Percentiles rank a stretch among this genome's conserved stretches.
These are phyloP conservation scores for Cebus imitator DNA, from an alignment of 2,113 vertebrate genomes.

Conservation along the genomic window DNA sequence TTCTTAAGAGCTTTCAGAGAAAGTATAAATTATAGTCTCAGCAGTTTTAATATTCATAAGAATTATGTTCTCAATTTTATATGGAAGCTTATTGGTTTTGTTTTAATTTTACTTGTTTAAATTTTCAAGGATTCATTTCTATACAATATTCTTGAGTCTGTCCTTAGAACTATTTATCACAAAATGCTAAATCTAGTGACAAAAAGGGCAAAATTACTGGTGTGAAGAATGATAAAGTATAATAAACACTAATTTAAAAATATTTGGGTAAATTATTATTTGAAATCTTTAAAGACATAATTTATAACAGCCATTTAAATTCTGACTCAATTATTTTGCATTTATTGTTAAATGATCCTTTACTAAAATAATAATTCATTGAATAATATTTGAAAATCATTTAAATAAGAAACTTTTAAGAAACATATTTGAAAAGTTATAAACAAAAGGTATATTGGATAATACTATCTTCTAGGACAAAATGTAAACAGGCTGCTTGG, in stretches of 20 bases:
- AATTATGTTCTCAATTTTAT: not conserved
- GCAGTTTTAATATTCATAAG: not conserved
- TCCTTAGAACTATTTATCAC: not conserved
- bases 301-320: not conserved
- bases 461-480: not conserved
- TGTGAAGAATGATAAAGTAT: not conserved
- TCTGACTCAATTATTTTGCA: not conserved
- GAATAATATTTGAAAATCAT: not conserved
- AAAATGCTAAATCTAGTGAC: not conserved
- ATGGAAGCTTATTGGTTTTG: not conserved
- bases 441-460: not conserved
- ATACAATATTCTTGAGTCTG: not conserved
- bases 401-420: not conserved
- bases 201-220: not conserved
- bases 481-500: not conserved
- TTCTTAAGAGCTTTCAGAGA: not conserved
- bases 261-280: not conserved
- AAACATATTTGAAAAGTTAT: not conserved
- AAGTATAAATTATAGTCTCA: not conserved
- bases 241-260: not conserved
- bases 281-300: not conserved
- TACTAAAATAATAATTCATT: not conserved
- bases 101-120: not conserved
- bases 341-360: not conserved
- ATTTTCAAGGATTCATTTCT: not conserved